These are phyloP conservation scores for Drosophila sturtevanti DNA, from an alignment of 1,140 invertebrate genomes.

Conservation along the genomic window DNA sequence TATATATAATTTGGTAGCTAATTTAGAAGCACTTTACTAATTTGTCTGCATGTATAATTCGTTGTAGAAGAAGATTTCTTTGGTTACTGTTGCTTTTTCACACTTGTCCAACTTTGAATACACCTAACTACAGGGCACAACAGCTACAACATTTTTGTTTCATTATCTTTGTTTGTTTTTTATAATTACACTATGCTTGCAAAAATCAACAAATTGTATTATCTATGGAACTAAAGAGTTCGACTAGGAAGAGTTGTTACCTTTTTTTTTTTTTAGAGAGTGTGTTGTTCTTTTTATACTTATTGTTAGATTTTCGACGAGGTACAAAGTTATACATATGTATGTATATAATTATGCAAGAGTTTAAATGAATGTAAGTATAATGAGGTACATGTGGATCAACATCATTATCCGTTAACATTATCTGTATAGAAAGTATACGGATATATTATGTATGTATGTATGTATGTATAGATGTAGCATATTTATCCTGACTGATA, in stretches of 20 bases:
- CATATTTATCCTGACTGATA: constrained; percentile 27
- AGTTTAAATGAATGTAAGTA: constrained; percentile 66
- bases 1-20: constrained; percentile 25
- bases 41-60: constrained; percentile 52
- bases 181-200: constrained; percentile 32
- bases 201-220: constrained; percentile 63
- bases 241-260: constrained; percentile 66
- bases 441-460: too few species aligned
- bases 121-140: constrained; percentile 54
- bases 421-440: constrained; percentile 27
- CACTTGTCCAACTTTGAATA: constrained; percentile 71
- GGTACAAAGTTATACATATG: constrained; percentile 75
- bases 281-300: constrained; percentile 37
- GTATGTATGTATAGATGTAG: neutral
- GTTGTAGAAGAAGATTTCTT: constrained; percentile 60
- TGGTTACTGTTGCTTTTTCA: constrained; percentile 47
- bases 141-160: constrained; percentile 31
- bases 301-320: constrained; percentile 70
- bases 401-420: constrained; percentile 61
- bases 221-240: constrained; percentile 46
- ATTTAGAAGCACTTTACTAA: constrained; percentile 49
- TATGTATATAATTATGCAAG: constrained; percentile 37
- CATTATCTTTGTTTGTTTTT: neutral
- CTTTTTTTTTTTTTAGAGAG: constrained; percentile 55
- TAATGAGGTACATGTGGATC: constrained; percentile 79